phyloP scores from a whole-genome alignment of 2,113 vertebrate genomes.

The Menura novaehollandiae region DNA sequence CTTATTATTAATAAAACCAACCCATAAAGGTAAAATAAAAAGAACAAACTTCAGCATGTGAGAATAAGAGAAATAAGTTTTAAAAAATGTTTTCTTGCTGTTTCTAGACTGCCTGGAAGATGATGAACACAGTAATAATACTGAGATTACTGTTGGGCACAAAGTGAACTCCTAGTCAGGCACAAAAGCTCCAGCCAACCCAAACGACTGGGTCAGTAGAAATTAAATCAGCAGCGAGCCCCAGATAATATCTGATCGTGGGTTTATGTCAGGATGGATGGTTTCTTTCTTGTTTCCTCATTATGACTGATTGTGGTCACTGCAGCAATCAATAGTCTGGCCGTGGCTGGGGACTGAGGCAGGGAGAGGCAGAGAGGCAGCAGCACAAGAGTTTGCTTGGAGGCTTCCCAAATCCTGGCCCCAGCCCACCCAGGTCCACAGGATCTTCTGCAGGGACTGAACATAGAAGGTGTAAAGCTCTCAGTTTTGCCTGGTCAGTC shows the following conservation, averaged over 20 bases:
- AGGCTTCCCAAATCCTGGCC: conserved; percentile 39
- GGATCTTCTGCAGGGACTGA: not conserved
- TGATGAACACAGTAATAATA: conserved; percentile 43
- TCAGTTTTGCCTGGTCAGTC: not conserved
- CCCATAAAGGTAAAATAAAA: not conserved
- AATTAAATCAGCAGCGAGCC: conserved; percentile 61
- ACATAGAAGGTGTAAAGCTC: not conserved
- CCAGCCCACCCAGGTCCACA: not conserved
- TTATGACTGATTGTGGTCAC: conserved; percentile 64
- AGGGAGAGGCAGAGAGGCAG: conserved; percentile 24
- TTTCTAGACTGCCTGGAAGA: not conserved
- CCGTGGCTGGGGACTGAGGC: conserved; percentile 27
- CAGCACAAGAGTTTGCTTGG: conserved; percentile 23
- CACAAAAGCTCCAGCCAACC: not conserved
- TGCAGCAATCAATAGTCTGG: conserved; percentile 66
- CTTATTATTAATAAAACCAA: not conserved
- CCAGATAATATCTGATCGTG: conserved; percentile 48
- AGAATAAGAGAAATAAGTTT: not conserved
- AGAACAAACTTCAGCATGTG: not conserved
- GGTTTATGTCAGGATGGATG: conserved; percentile 44
- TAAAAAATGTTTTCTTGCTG: not conserved
- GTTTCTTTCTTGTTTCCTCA: conserved; percentile 41
- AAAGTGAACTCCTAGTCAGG: not conserved
- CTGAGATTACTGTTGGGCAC: not conserved
- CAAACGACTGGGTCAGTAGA: conserved; percentile 55